phyloP scores from a whole-genome alignment of 2,888 invertebrate species.

The Gisinianus flammeolus region DNA sequence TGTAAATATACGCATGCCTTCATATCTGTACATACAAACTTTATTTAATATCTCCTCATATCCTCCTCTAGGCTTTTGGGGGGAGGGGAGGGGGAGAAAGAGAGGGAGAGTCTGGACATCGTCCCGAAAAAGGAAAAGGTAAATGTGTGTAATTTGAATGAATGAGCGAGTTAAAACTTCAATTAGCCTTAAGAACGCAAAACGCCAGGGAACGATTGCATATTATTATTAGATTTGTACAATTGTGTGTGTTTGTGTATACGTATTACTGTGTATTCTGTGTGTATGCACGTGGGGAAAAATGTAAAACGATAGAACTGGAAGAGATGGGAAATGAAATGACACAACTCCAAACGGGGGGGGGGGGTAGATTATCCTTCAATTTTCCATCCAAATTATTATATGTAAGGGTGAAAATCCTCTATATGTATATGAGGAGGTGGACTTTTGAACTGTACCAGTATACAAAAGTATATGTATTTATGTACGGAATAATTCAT shows the following conservation, averaged over 20 bases:
- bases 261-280: background rate
- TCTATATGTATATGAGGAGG: too few relatives aligned
- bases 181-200: constrained; percentile 18
- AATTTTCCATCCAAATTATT: background rate
- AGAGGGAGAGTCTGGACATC: background rate
- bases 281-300: background rate
- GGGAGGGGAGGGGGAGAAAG: background rate
- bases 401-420: too few relatives aligned
- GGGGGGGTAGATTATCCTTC: background rate
- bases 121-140: constrained; percentile 18
- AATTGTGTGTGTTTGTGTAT: background rate
- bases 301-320: background rate
- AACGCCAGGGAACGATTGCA: background rate
- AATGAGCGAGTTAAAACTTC: constrained; percentile 25
- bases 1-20: background rate
- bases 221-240: constrained; percentile 24
- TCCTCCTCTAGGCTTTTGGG: background rate
- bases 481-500: too few relatives aligned
- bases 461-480: too few relatives aligned
- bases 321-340: background rate
- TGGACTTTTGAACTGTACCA: too few relatives aligned
- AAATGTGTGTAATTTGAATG: constrained; percentile 29
- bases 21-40: background rate
- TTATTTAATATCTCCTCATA: background rate
- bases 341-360: background rate